phyloP scores from a whole-genome alignment of 2,797 vertebrate species.

The Tenualosa thibaudeaui region DNA sequence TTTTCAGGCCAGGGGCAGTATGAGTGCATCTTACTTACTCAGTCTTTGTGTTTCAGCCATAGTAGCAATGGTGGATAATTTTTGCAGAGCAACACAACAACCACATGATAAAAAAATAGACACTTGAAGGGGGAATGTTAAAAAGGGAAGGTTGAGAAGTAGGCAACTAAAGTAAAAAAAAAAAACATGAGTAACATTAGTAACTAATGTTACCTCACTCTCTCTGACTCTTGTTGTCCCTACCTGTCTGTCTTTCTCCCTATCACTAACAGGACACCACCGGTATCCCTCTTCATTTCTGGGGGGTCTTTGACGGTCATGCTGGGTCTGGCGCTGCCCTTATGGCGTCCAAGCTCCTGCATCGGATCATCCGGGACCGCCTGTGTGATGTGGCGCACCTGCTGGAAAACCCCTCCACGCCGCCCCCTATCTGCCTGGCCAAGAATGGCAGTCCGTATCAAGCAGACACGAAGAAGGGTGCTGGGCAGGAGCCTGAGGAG shows the following conservation, averaged over 20 bases:
- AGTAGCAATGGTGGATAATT: neutral
- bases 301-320: slow-evolving; percentile 95
- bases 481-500: slow-evolving; percentile 66
- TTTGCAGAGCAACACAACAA: neutral
- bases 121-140: neutral
- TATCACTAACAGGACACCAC: slow-evolving; percentile 70
- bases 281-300: slow-evolving; percentile 88
- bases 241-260: neutral
- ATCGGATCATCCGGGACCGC: slow-evolving; percentile 87
- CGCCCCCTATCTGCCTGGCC: slow-evolving; percentile 86
- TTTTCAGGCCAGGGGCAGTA: neutral
- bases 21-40: neutral
- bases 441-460: slow-evolving; percentile 64
- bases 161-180: too few relatives aligned
- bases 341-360: slow-evolving; percentile 88
- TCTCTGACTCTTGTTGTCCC: neutral
- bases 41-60: neutral
- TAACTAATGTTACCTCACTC: neutral
- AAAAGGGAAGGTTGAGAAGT: neutral
- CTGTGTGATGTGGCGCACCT: slow-evolving; percentile 89
- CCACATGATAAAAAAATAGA: neutral
- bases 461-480: slow-evolving; percentile 64
- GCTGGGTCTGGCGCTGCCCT: slow-evolving; percentile 92
- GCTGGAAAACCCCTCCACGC: slow-evolving; percentile 79
- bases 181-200: neutral